Evolutionary conservation across 2,797 vertebrate genomes (phyloP), one percentile per base, ranked within the genome.

Genomic region (Selene dorsalis): DNA sequence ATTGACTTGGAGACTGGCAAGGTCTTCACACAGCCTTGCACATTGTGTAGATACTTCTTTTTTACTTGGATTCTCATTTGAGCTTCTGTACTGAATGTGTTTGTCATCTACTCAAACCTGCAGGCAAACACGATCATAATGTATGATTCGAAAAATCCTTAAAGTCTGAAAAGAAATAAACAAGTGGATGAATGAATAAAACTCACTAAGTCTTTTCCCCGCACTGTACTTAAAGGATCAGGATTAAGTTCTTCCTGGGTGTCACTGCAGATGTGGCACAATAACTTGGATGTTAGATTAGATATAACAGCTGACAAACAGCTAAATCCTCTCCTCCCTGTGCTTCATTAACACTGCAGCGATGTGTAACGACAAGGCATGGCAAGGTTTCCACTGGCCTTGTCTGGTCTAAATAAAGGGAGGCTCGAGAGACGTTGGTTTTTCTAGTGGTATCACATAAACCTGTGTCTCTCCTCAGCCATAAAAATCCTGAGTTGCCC

Each of bases 291-390:
- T 72, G 72, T 84, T 75, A 84, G 91, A 92, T 93, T 88, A 89
- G 84, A 89, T 84, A 52, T 24, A 87, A 82, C 86, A 90, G 87
- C 90, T 90, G 91, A 89, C 87, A 48, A 69, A 74, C 85, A 67
- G 89, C 86, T 91, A 88, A 93, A 92, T 90, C 91, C 92, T 84
- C 70, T 80, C 53, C 75, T 68, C 68, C 57, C 83, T 20, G 62
- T 17, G 62, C 66, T 18, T 32, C 69, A 66, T 73, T 55, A 53
- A 75, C 78, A 6, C 85, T 81, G 86, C 87, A 72, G 80, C 55
- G 73, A 82, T 68, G 59, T 69, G 56, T 47, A 75, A 69, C 48
- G 64, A 83, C 82, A 58, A 55, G 69, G 53, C 72, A 7, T 55
- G 17, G 2, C 69, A 50, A 35, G 22, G 78, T 72, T 59, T 71